Evolutionary conservation across 2,797 vertebrate species (phyloP).

Genomic region (Schizopygopsis pylzovi): DNA sequence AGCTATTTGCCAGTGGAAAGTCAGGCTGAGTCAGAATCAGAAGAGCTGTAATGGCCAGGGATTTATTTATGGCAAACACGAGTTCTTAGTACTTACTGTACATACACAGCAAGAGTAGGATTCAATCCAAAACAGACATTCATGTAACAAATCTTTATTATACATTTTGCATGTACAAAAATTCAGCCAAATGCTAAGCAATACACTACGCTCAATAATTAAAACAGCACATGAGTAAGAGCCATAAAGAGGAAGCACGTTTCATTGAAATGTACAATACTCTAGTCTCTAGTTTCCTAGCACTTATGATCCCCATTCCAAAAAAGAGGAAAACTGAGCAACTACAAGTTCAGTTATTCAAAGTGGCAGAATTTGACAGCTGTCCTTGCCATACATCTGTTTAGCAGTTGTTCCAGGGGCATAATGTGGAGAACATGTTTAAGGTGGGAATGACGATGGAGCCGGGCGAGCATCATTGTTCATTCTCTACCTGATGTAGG

Average conservation of each 20-base stretch:
- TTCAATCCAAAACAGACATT: background rate
- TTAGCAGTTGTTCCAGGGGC: conserved; percentile 13
- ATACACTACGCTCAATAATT: background rate
- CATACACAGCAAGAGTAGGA: background rate
- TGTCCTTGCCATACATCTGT: conserved; percentile 5
- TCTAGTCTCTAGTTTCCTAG: background rate
- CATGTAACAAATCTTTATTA: background rate
- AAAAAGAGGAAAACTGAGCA: background rate
- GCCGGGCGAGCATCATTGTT: background rate
- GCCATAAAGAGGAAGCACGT: background rate
- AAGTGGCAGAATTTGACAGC: conserved; percentile 13
- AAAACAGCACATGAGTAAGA: background rate
- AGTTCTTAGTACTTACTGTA: background rate
- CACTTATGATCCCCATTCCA: background rate
- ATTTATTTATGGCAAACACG: background rate
- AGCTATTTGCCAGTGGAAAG: conserved; percentile 32
- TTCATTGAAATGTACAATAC: background rate
- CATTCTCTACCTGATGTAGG: background rate
- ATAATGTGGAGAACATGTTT: background rate
- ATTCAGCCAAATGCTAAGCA: background rate
- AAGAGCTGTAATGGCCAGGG: conserved; percentile 12
- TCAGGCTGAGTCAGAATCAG: conserved; percentile 34
- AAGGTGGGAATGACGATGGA: background rate
- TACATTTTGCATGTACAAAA: background rate
- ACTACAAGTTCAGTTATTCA: background rate